Evolutionary conservation across 2,113 vertebrate species (phyloP).

Genomic region (Melanerpes formicivorus): DNA sequence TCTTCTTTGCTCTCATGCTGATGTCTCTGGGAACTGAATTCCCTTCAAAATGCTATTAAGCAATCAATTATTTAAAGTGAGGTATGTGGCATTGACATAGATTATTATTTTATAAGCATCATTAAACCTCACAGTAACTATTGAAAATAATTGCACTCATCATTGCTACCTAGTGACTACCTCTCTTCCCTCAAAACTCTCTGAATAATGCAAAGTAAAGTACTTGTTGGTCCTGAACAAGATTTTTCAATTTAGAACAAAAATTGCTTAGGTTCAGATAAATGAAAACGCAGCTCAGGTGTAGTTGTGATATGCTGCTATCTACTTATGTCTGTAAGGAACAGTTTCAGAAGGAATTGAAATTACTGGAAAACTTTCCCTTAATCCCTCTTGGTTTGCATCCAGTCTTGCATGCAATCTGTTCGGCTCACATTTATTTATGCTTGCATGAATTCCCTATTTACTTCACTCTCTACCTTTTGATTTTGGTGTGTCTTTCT

Average conservation of each 20-base stretch:
- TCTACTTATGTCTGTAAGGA: not conserved
- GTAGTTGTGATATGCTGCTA: not conserved
- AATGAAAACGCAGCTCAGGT: not conserved
- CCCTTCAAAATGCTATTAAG: conserved; percentile 19
- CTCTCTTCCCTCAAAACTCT: not conserved
- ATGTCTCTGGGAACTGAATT: not conserved
- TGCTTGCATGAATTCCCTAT: not conserved
- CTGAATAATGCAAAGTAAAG: not conserved
- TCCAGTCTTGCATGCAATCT: not conserved
- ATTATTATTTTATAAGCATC: conserved; percentile 9
- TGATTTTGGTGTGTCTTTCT: not conserved
- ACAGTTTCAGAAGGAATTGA: not conserved
- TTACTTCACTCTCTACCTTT: not conserved
- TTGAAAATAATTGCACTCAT: not conserved
- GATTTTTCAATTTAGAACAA: not conserved
- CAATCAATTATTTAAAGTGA: conserved; percentile 45
- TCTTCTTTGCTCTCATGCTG: not conserved
- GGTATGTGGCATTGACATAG: not conserved
- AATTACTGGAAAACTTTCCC: not conserved
- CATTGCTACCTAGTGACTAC: not conserved
- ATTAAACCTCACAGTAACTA: not conserved
- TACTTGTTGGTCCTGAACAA: not conserved
- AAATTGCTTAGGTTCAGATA: not conserved
- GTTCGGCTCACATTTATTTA: not conserved
- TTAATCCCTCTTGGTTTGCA: not conserved